Percentiles rank a stretch among this genome's conserved stretches.
Conservation (phyloP, 2,797 vertebrate species). For the Betta splendens region DNA sequence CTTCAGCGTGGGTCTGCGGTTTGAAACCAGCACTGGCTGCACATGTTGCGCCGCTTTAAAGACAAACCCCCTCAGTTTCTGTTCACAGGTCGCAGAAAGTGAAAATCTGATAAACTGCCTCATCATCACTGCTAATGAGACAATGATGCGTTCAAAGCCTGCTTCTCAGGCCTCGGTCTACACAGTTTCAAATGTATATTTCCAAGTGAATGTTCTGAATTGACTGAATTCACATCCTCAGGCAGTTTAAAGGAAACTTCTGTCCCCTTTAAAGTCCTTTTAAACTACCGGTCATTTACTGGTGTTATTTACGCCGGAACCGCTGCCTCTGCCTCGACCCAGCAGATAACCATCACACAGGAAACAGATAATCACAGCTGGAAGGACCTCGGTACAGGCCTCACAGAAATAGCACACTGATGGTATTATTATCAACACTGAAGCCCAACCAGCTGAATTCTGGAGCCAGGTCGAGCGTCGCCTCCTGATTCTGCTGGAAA, state of each 20-base stretch:
- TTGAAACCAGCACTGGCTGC: not conserved
- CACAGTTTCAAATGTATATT: no score
- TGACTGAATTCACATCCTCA: no score
- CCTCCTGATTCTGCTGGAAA: slow-evolving; percentile 2
- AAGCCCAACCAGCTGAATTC: slow-evolving; percentile 23
- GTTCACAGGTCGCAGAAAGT: not conserved
- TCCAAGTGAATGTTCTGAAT: no score
- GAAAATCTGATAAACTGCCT: not conserved
- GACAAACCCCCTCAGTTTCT: not conserved
- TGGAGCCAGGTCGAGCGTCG: slow-evolving; percentile 30
- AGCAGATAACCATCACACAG: slow-evolving; percentile 74
- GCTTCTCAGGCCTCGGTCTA: no score
- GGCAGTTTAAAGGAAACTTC: slow-evolving; percentile 4
- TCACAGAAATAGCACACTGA: slow-evolving; percentile 52
- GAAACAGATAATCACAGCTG: slow-evolving; percentile 70
- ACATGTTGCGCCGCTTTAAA: not conserved
- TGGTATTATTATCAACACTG: slow-evolving; percentile 50
- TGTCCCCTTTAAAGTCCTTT: slow-evolving; percentile 29
- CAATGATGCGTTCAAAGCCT: no score
- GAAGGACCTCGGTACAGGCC: slow-evolving; percentile 25
- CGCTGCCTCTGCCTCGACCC: slow-evolving; percentile 64
- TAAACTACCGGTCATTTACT: slow-evolving; percentile 60
- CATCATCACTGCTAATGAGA: no score
- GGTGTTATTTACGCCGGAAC: slow-evolving; percentile 57
- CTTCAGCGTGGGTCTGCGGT: not conserved